These are phyloP conservation scores for Calidris pygmaea DNA, from an alignment of 2,113 vertebrate species.

Conservation along the genomic window DNA sequence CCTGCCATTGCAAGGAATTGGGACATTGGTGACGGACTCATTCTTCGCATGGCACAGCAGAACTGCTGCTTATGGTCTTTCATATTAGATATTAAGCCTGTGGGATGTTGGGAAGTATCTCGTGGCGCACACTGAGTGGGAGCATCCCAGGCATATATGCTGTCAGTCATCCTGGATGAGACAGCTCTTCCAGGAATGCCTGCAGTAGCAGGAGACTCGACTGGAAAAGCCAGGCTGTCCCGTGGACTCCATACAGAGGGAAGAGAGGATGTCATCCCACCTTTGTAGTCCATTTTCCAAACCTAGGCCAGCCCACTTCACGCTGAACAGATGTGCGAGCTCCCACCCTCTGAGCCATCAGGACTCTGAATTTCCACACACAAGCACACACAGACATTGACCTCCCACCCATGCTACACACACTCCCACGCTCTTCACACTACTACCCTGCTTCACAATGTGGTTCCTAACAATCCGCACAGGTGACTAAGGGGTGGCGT, in stretches of 20 bases:
- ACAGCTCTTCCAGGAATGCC: background rate
- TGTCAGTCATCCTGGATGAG: background rate
- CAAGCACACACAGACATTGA: background rate
- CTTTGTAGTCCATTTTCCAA: background rate
- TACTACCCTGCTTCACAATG: background rate
- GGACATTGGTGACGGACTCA: background rate
- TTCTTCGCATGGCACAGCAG: background rate
- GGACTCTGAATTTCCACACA: background rate
- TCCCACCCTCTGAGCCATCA: background rate
- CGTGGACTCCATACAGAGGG: background rate
- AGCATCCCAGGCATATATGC: background rate
- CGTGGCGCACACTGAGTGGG: background rate
- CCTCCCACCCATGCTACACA: background rate
- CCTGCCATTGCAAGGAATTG: background rate
- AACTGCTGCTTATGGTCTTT: background rate
- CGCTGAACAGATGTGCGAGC: fast-evolving
- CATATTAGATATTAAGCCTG: background rate
- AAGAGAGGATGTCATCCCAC: background rate
- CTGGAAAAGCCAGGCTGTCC: background rate
- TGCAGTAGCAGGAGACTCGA: background rate
- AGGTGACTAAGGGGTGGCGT: background rate
- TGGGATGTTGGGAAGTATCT: background rate
- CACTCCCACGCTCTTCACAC: fast-evolving
- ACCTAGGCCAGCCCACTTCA: background rate
- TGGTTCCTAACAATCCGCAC: background rate